These are phyloP conservation scores for Graptemys geographica DNA, from an alignment of 2,797 vertebrate species.

Conservation along the genomic window DNA sequence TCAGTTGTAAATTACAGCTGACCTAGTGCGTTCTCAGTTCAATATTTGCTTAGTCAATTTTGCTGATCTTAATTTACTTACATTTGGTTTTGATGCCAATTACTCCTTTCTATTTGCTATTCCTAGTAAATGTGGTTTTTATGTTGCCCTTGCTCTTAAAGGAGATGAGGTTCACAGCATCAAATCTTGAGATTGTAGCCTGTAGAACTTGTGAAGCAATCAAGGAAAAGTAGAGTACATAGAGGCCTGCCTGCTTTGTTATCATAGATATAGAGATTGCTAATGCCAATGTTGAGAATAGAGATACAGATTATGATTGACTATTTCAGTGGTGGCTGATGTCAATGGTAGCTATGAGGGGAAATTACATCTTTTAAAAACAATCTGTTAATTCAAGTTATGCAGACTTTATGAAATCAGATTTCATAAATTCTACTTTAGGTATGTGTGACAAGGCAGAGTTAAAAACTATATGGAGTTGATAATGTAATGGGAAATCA, in stretches of 20 bases:
- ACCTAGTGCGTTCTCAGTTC: constrained; percentile 28
- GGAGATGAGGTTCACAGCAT: not conserved
- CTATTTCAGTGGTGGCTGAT: not conserved
- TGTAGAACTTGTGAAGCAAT: not conserved
- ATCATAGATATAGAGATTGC: not conserved
- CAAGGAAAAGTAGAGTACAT: not conserved
- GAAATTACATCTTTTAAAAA: not conserved
- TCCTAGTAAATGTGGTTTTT: constrained; percentile 1
- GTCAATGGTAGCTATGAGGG: not conserved
- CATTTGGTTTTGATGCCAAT: not conserved
- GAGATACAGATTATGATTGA: not conserved
- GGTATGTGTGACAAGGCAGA: not conserved
- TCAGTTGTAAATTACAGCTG: constrained; percentile 67
- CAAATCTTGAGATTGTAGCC: not conserved
- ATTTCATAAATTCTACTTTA: not conserved
- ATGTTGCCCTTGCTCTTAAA: not conserved
- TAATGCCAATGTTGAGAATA: not conserved
- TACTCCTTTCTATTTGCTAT: constrained; percentile 12
- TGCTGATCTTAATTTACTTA: constrained; percentile 23
- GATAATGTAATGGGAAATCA: not conserved
- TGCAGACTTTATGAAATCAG: constrained; percentile 7
- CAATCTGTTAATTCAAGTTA: not conserved
- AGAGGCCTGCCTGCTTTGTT: not conserved
- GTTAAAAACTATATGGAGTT: constrained; percentile 8
- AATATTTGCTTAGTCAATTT: constrained; percentile 51